Base-by-base conservation (phyloP, 2,113 vertebrate genomes). In the Erythrolamprus reginae region DNA sequence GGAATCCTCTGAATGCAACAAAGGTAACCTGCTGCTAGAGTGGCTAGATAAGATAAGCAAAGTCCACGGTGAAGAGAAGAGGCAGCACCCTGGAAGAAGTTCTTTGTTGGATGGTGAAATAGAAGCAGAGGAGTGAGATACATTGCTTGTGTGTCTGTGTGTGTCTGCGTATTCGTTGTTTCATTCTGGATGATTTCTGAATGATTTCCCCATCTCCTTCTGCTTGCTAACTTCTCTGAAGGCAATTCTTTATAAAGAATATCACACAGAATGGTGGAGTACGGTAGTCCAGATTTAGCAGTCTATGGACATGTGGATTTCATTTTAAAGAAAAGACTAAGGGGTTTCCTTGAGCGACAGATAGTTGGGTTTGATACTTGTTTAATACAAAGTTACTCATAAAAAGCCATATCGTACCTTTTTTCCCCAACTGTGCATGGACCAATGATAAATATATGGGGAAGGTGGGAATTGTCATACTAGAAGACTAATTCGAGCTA, bases 51-150 rank as follows among this genome's bases (percentile, higher is more conserved):
- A 97, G 84, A 93, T 97, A 77, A 97, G 95, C 94, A 97, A 95
- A 93, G 96, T 92, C 33, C 96, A 95, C 17, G 24, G 12, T 17
- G 97, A 97, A 92, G 97, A 98, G 96, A 99, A 99, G 96, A 96
- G 97, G 52, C 98, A 98, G 93, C 98, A 99, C 86, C 98, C 98
- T 5, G 98, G 98, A 9, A 97, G 97, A 94, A 97, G 98, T 92
- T 95, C 96, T 48, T 95, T 95, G 19, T 91, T 95, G 90, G 97
- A 96, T 83, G 96, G 96, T n/a, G 97, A 97, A 85, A 90, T 94
- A 86, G 94, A 94, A 92, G 96, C 94, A 50, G 95, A 95, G 89
- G 95, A 97, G 92, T 98, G 95, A 98, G n/a, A 77, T 90, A 45
- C 9, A 23, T 13, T 38, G 13, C 1, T 24, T 90, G 88, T 52